A percentile compares a stretch with the other conserved stretches of the same genome.
Evolutionary conservation across 2,113 vertebrate genomes (phyloP).

Genomic region (Onychorhynchus coronatus): DNA sequence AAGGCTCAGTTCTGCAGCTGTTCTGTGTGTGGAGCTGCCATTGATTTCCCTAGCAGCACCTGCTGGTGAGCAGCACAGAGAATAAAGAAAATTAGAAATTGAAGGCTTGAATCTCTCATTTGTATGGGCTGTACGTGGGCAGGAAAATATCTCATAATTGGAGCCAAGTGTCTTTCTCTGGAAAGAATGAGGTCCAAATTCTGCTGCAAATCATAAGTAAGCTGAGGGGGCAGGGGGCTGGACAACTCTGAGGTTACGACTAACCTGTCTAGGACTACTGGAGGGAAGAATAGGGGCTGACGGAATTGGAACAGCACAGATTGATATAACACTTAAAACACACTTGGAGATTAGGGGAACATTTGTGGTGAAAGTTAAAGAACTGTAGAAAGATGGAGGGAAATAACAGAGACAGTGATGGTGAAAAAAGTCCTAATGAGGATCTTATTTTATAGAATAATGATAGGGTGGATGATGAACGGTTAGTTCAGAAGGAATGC

Average conservation of each 20-base stretch:
- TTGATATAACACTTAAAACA: background rate
- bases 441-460: background rate
- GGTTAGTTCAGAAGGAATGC: background rate
- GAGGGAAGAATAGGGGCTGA: background rate
- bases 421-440: constrained; percentile 34
- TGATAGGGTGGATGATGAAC: background rate
- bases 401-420: constrained; percentile 26
- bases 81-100: constrained; percentile 39
- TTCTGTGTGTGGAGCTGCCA: background rate
- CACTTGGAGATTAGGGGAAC: background rate
- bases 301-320: background rate
- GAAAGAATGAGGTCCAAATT: background rate
- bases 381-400: background rate
- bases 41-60: constrained; percentile 29
- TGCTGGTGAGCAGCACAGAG: background rate
- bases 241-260: background rate
- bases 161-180: background rate
- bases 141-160: background rate
- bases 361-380: constrained; percentile 26
- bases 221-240: rapidly evolving
- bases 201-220: background rate
- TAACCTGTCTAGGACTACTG: background rate
- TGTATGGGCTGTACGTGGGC: background rate
- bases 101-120: background rate
- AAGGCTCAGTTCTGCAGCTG: constrained; percentile 12